phyloP scores from a whole-genome alignment of 1,140 invertebrate species.

The Ceratitis capitata region DNA sequence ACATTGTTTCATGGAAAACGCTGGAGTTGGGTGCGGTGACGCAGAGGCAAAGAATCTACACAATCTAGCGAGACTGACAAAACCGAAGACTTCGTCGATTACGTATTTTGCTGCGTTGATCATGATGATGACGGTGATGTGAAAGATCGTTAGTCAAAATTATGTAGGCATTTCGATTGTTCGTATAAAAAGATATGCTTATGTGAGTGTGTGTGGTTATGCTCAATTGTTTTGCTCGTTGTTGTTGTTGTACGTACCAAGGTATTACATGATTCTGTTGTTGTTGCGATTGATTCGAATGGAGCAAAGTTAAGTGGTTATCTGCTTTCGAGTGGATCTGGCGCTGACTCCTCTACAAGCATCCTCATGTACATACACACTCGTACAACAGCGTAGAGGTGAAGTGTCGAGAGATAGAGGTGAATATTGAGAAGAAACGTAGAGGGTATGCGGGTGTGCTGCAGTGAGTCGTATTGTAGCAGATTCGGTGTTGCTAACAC shows the following conservation, averaged over 20 bases:
- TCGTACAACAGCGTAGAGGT: not conserved
- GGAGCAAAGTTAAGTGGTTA: slow-evolving; percentile 36
- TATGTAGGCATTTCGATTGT: slow-evolving; percentile 14
- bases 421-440: no score
- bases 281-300: not conserved
- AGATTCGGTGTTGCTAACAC: slow-evolving; percentile 23
- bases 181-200: no score
- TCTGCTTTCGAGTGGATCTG: slow-evolving; percentile 21
- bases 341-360: slow-evolving; percentile 17
- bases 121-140: not conserved
- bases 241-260: not conserved
- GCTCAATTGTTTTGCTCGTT: not conserved
- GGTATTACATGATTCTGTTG: not conserved
- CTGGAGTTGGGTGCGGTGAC: not conserved
- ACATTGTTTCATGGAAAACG: not conserved
- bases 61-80: not conserved
- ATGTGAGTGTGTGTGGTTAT: not conserved
- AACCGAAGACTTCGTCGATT: not conserved
- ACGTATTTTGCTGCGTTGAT: not conserved
- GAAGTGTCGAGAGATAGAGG: not conserved
- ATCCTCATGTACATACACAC: not conserved
- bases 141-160: slow-evolving; percentile 38
- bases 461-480: not conserved
- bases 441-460: not conserved
- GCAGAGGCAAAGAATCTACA: not conserved